These are phyloP conservation scores for Euleptes europaea DNA, from an alignment of 2,113 vertebrate genomes.

Conservation along the genomic window DNA sequence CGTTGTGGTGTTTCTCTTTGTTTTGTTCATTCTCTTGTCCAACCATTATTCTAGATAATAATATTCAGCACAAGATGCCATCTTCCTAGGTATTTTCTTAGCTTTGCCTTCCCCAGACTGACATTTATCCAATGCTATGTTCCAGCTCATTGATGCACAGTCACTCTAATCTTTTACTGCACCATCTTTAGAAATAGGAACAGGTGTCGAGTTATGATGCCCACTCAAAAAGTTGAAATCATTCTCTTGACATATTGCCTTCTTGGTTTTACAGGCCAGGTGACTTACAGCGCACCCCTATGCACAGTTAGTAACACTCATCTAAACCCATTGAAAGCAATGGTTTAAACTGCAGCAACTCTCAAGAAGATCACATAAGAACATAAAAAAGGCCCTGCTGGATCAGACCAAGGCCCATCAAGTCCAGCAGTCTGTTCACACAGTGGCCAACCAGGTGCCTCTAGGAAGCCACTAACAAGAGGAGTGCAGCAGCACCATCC, in stretches of 20 bases:
- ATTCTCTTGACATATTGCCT: background rate
- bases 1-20: background rate
- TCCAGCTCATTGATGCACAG: constrained; percentile 8
- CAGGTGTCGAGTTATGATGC: background rate
- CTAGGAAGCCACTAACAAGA: too few relatives aligned
- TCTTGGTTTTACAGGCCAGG: background rate
- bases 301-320: too few relatives aligned
- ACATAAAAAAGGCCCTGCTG: too few relatives aligned
- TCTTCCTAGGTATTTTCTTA: background rate
- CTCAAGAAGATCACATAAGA: too few relatives aligned
- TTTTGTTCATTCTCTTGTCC: background rate
- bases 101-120: background rate
- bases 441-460: too few relatives aligned
- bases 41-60: background rate
- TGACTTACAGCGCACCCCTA: background rate
- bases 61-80: background rate
- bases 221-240: background rate
- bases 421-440: too few relatives aligned
- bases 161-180: background rate
- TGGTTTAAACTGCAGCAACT: too few relatives aligned
- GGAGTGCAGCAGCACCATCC: too few relatives aligned
- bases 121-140: background rate
- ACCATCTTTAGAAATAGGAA: background rate
- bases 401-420: too few relatives aligned
- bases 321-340: too few relatives aligned